Evolutionary conservation across 2,797 vertebrate species (phyloP).

Genomic region (Syncerus caffer): DNA sequence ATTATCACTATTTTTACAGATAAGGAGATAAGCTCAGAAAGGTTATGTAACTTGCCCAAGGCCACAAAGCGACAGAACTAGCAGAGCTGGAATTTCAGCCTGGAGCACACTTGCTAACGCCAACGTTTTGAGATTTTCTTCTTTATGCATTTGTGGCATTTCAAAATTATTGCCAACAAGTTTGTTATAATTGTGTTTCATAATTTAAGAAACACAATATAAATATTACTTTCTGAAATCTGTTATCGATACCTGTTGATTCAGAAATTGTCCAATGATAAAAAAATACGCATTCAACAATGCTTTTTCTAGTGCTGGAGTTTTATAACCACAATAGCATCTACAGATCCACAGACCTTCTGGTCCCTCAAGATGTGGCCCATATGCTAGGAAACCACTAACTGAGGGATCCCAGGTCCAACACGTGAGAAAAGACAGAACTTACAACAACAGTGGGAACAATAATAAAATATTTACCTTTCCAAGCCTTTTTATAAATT

Average conservation of each 20-base stretch:
- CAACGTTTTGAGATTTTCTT: background rate
- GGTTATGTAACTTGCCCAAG: background rate
- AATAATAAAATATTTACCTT: background rate
- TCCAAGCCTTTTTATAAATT: background rate
- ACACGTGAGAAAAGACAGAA: background rate
- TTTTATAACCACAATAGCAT: background rate
- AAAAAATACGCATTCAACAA: background rate
- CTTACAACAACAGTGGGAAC: background rate
- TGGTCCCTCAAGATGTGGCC: background rate
- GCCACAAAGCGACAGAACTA: background rate
- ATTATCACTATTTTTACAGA: background rate
- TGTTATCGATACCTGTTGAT: background rate
- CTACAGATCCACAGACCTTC: background rate
- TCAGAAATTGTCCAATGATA: background rate
- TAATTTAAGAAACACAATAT: background rate
- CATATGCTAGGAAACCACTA: background rate
- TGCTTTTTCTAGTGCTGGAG: background rate
- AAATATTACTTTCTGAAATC: background rate
- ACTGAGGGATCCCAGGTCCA: background rate
- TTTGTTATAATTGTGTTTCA: background rate
- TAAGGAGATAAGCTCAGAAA: background rate
- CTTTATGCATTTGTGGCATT: background rate
- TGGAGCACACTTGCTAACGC: background rate
- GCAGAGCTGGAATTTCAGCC: background rate
- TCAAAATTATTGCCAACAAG: slow-evolving; percentile 12